Conservation (phyloP, 2,797 vertebrate genomes). For the Sebastes matsubarae region DNA sequence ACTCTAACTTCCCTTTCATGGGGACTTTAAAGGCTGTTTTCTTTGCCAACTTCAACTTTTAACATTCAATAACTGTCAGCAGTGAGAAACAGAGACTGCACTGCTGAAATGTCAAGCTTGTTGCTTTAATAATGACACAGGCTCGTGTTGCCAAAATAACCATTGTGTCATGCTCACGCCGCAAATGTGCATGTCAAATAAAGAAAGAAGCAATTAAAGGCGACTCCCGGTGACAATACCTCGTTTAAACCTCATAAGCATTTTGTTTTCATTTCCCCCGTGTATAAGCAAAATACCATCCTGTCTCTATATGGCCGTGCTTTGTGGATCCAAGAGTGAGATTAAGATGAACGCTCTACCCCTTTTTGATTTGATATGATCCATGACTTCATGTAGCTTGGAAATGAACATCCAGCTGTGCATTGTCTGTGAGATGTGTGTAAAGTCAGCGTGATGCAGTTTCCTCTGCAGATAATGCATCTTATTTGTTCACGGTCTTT, state of each 20-base stretch:
- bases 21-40: background rate
- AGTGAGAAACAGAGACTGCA: background rate
- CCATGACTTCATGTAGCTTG: background rate
- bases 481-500: background rate
- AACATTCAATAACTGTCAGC: conserved; percentile 18
- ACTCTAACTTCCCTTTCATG: no score
- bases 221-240: background rate
- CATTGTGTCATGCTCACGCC: conserved; percentile 31
- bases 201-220: conserved; percentile 43
- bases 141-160: conserved; percentile 39
- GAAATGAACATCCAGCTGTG: conserved; percentile 24
- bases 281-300: background rate
- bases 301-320: background rate
- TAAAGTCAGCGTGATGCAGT: background rate
- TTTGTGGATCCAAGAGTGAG: background rate
- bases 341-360: conserved; percentile 7
- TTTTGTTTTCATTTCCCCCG: conserved; percentile 10
- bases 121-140: conserved; percentile 42
- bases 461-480: background rate
- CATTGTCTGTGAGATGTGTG: background rate
- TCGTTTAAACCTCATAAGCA: conserved; percentile 29
- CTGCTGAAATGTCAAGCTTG: conserved; percentile 44
- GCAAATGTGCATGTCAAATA: conserved; percentile 32
- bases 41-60: conserved; percentile 7
- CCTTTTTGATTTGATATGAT: conserved; percentile 3